Percentiles rank a stretch among this genome's conserved stretches.
Conservation (phyloP, 2,113 vertebrate genomes). For the Psammodynastes pulverulentus region DNA sequence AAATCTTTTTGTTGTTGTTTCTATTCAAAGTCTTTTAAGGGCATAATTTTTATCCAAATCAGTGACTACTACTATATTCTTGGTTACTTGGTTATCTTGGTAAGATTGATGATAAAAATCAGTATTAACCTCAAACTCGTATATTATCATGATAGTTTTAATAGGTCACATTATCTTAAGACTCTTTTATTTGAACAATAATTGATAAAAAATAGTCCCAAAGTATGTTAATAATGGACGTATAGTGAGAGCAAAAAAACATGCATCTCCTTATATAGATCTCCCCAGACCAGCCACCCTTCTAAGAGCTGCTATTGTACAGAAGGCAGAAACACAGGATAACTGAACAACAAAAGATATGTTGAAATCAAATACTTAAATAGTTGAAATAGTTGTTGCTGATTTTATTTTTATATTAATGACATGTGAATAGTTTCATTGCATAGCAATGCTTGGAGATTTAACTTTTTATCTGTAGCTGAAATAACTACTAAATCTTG, state of each 20-base stretch:
- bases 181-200: constrained; percentile 42
- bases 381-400: background rate
- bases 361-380: background rate
- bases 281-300: background rate
- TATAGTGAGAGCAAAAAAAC: background rate
- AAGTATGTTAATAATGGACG: constrained; percentile 9
- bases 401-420: background rate
- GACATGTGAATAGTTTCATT: background rate
- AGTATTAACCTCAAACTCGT: background rate
- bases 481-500: background rate
- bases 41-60: constrained; percentile 53
- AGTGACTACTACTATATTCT: constrained; percentile 57
- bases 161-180: constrained; percentile 33
- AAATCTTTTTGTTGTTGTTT: constrained; percentile 53
- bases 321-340: background rate
- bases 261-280: background rate
- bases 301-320: background rate
- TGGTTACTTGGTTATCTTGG: background rate
- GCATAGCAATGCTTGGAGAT: background rate
- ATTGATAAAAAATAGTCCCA: constrained; percentile 44
- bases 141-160: background rate
- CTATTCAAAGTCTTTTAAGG: constrained; percentile 65
- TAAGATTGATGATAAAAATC: constrained; percentile 22
- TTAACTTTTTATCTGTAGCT: background rate
- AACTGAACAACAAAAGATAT: background rate